Evolutionary conservation across 2,888 invertebrate species (phyloP), one percentile per base, ranked within the genome.

Genomic region (Aphrophora alni): DNA sequence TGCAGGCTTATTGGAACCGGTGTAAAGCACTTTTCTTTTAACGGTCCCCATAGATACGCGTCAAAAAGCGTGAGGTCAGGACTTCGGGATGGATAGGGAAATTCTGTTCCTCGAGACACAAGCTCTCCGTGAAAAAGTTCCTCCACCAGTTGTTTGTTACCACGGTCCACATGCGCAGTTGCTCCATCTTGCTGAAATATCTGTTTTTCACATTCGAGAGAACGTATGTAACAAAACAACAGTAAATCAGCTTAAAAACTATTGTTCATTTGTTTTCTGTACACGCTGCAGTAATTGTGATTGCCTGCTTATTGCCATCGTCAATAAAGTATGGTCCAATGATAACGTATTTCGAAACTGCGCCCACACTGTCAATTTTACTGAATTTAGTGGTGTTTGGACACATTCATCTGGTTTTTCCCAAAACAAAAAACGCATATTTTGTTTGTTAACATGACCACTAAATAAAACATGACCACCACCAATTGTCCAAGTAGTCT

Each of bases 151-250:
- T 51, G 51, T 51, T 51, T 51, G 75, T 51, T 51, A 25, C 24
- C 44, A 26, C 26, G 24, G 17, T 25, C 26, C n/a, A 25, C 25
- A 21, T 74, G 74, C 4, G 74, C 38, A 25, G 74, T 74, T 24
- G 74, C 74, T 74, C 74, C 74, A 74, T 74, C 74, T 74, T 75
- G 75, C 51, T 51, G 21, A 44, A 75, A 75, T 26, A 44, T 75
- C 59, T 75, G 38, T 25, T 33, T 74, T 38, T 74, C n/a, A 8
- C 33, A 25, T n/a, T 74, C 25, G 7, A 74, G 24, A 38, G 12
- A 10, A 25, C 44, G 27, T 10, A 74, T 10, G 17, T 38, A 14
- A 74, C 74, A 74, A 74, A 74, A 74, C 24, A 25, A 38, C 24
- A 5, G 33, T 8, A 74, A 74, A 74, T 74, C 74, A 38, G 38